phyloP scores from a whole-genome alignment of 1,140 invertebrate species.

The Zaprionus capensis region DNA sequence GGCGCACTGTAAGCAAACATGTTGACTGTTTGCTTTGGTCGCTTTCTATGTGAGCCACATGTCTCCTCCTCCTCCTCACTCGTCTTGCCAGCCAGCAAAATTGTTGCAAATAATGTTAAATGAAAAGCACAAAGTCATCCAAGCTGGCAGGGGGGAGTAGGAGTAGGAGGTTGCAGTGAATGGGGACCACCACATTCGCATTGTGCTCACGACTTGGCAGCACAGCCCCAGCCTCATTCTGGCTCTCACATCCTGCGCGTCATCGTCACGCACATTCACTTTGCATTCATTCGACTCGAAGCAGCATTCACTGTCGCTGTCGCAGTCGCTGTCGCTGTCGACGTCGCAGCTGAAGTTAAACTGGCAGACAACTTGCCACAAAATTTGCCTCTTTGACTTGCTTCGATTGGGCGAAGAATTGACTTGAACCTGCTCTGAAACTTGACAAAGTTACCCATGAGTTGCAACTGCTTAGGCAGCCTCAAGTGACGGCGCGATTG shows the following conservation, averaged over 20 bases:
- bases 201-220: constrained; percentile 37
- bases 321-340: constrained; percentile 14
- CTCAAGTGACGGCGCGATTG: not conserved
- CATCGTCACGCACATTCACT: constrained; percentile 77
- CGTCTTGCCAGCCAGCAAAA: constrained; percentile 49
- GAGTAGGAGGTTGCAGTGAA: constrained; percentile 4
- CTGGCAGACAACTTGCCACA: constrained; percentile 29
- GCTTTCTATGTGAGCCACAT: constrained; percentile 72
- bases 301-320: constrained; percentile 15
- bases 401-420: constrained; percentile 46
- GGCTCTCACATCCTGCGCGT: constrained; percentile 39
- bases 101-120: constrained; percentile 80
- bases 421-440: not conserved
- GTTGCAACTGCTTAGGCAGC: not conserved
- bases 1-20: constrained; percentile 32
- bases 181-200: constrained; percentile 26
- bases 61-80: constrained; percentile 16
- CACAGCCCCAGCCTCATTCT: constrained; percentile 1
- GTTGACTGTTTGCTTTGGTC: constrained; percentile 58
- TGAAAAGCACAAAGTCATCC: constrained; percentile 81
- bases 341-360: not conserved
- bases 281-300: constrained; percentile 74
- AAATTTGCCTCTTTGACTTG: constrained; percentile 31
- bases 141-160: not conserved
- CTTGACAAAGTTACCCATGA: too few species aligned